Percentiles rank a stretch among this genome's conserved stretches.
Evolutionary conservation across 2,888 invertebrate species (phyloP).

Genomic region (Drosophila ustulata): DNA sequence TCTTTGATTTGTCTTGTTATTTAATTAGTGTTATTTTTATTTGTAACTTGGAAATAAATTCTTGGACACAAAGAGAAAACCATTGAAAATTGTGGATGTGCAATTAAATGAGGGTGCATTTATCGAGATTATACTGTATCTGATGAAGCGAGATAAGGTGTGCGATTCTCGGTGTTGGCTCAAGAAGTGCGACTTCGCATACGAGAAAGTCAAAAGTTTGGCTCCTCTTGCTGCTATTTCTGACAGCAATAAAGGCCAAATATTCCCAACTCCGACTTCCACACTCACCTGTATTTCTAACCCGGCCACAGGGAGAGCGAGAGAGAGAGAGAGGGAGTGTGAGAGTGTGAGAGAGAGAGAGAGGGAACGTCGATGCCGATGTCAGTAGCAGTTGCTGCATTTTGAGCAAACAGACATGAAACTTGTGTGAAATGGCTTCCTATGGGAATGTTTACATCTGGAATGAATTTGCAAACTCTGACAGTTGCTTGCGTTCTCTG

Average conservation of each 20-base stretch:
- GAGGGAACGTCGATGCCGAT: constrained; percentile 22
- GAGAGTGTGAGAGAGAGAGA: background rate
- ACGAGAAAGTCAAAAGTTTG: constrained; percentile 58
- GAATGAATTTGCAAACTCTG: constrained; percentile 74
- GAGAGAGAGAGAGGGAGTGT: background rate
- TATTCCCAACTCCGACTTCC: constrained; percentile 20
- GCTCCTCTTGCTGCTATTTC: constrained; percentile 30
- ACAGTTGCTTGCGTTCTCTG: constrained; percentile 75
- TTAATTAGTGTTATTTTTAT: no score
- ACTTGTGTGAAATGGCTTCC: constrained; percentile 73
- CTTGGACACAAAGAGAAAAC: no score
- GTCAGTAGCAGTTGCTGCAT: constrained; percentile 71
- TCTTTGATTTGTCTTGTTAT: no score
- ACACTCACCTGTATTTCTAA: background rate
- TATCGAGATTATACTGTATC: no score
- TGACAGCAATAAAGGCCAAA: constrained; percentile 53
- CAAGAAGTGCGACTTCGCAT: background rate
- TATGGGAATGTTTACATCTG: constrained; percentile 76
- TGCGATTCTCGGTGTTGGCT: constrained; percentile 30
- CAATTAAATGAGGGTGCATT: no score
- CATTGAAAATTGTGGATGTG: no score
- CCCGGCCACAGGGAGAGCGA: background rate
- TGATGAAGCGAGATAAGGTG: constrained; percentile 30
- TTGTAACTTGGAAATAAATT: no score
- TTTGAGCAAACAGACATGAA: constrained; percentile 72